A percentile compares a stretch with the other conserved stretches of the same genome.
These are phyloP conservation scores for Tholera decimalis DNA, from an alignment of 2,888 invertebrate genomes.

Conservation along the genomic window DNA sequence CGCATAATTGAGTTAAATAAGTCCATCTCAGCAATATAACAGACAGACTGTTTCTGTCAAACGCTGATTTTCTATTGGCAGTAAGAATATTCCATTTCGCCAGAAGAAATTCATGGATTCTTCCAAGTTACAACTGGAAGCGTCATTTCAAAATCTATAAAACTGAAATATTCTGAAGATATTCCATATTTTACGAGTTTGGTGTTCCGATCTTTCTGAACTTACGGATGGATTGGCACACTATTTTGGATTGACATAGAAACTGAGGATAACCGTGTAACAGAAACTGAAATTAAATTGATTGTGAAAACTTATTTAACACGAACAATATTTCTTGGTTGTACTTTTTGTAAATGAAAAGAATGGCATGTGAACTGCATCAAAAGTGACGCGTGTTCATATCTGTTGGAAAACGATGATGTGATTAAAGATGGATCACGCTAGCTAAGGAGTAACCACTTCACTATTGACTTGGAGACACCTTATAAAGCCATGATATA, in stretches of 20 bases:
- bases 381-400: no score
- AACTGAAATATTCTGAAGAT: conserved; percentile 46
- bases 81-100: conserved; percentile 17
- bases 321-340: no score
- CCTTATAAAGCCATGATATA: no score
- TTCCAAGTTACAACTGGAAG: conserved; percentile 29
- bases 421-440: no score
- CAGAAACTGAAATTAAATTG: no score
- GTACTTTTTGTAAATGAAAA: no score
- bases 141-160: conserved; percentile 50
- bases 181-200: conserved; percentile 58
- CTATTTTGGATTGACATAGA: conserved; percentile 53
- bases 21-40: not conserved
- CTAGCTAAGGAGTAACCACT: no score
- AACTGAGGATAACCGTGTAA: no score
- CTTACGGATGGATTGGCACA: conserved; percentile 50
- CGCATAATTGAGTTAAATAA: not conserved
- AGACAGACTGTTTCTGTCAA: not conserved
- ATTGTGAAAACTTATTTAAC: no score
- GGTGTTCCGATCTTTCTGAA: conserved; percentile 38
- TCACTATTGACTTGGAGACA: no score
- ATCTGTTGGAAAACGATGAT: no score
- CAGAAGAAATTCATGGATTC: conserved; percentile 40
- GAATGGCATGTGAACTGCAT: no score
- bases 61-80: not conserved